Evolutionary conservation across 92 coral and sea anemone species (phyloP), one percentile per base, ranked within the genome.

Genomic region (Heteractis magnifica): DNA sequence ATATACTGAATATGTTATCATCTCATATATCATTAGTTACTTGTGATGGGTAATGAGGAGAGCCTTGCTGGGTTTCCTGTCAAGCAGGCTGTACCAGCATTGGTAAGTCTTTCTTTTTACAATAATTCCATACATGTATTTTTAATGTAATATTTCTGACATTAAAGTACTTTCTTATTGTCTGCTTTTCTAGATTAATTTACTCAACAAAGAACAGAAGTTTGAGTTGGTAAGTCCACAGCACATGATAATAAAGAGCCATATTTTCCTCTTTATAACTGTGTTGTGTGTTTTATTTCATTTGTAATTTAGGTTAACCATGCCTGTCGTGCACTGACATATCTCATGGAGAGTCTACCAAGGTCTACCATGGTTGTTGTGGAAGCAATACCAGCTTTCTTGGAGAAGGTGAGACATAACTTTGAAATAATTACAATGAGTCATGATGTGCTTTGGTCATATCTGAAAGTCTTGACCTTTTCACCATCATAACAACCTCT

Each of bases 1-100:
- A 4, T 10, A 18, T 59, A 59, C 18, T 13, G 65, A 18, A 6
- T 18, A 18, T 18, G 21, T 18, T 5, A 6, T 62, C 21, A 6
- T 62, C 23, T 62, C 44, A 34, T 2, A 34, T 62, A 23, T 8
- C 70, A 8, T 50, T 79, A 96, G 99, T 90, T 96, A 51, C 89
- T 96, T 83, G 99, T 96, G 11, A 96, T 96, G 99, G 99, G 99
- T 7, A 96, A 96, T 88, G 99, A 96, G 83, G 99, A 96, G 83
- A 96, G 98, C 55, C 94, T 96, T 44, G 99, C 94, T 55, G 99
- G 98, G 26, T 96, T 96, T 71, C 99, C 99, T 23, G 98, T 96
- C 79, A 96, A 96, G 68, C 97, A 94, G 86, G 98, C 94, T 88
- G 99, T 96, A 1, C 99, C 99, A 14, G 99, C 99, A 19, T 81